Evolutionary conservation across 1,140 invertebrate species (phyloP).

Genomic region (Dendroctonus ponderosae): DNA sequence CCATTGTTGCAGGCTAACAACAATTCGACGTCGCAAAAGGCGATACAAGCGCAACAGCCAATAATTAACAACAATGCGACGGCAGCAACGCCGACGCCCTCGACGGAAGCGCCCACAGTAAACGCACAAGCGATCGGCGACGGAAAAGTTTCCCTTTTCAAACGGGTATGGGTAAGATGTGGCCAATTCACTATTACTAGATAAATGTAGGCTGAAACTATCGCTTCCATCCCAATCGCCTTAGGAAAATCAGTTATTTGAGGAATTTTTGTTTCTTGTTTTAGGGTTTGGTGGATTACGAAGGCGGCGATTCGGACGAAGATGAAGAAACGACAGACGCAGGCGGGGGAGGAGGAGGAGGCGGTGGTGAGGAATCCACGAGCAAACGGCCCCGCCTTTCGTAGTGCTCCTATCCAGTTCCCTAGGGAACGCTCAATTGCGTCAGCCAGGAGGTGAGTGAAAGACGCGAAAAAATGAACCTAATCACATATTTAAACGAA

Average conservation of each 20-base stretch:
- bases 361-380: constrained; percentile 47
- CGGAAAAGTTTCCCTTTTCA: constrained; percentile 58
- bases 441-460: constrained; percentile 27
- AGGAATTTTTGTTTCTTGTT: not conserved
- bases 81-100: constrained; percentile 48
- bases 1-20: constrained; percentile 47
- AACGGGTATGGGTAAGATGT: constrained; percentile 54
- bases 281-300: constrained; percentile 92
- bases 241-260: too few species aligned
- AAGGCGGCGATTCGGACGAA: constrained; percentile 93
- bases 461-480: too few species aligned
- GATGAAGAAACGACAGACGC: constrained; percentile 67
- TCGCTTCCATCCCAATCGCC: too few species aligned
- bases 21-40: constrained; percentile 41
- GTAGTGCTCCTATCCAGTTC: constrained; percentile 51
- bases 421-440: constrained; percentile 16
- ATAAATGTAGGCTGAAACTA: not conserved
- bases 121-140: constrained; percentile 51
- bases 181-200: too few species aligned
- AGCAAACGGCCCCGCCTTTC: constrained; percentile 62
- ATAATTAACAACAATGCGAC: constrained; percentile 16
- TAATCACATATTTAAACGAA: too few species aligned
- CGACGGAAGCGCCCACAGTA: constrained; percentile 47
- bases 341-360: constrained; percentile 19
- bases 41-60: constrained; percentile 14